Conservation (phyloP, 1,140 invertebrate genomes). For the Armadillidium nasatum region DNA sequence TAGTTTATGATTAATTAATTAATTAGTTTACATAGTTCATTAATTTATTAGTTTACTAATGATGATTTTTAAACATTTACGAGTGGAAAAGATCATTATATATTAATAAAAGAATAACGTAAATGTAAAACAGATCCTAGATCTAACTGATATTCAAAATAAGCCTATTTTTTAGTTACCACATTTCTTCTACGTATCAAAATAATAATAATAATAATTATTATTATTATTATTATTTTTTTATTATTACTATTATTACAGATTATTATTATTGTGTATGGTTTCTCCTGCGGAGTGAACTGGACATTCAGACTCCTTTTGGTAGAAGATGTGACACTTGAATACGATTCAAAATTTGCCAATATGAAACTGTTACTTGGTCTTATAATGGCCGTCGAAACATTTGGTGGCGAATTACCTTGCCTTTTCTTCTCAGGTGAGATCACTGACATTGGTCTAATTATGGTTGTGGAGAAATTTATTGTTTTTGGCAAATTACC, state of each 20-base stretch:
- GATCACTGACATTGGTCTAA: not conserved
- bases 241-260: not conserved
- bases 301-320: conserved; percentile 65
- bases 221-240: not conserved
- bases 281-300: conserved; percentile 73
- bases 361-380: conserved; percentile 74
- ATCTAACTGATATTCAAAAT: no score
- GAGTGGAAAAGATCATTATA: no score
- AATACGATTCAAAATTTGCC: conserved; percentile 45
- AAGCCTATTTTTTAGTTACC: not conserved
- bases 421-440: conserved; percentile 77
- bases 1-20: not conserved
- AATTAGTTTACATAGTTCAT: no score
- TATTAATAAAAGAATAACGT: no score
- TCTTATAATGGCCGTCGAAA: conserved; percentile 67
- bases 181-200: no score
- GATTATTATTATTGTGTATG: conserved; percentile 57
- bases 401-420: conserved; percentile 76
- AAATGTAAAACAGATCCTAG: no score
- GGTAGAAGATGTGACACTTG: conserved; percentile 62
- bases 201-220: not conserved
- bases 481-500: no score
- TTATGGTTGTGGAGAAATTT: no score
- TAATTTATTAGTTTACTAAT: no score
- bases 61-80: no score